Evolutionary conservation across 2,797 vertebrate species (phyloP).

Genomic region (Gallinago solitaria): DNA sequence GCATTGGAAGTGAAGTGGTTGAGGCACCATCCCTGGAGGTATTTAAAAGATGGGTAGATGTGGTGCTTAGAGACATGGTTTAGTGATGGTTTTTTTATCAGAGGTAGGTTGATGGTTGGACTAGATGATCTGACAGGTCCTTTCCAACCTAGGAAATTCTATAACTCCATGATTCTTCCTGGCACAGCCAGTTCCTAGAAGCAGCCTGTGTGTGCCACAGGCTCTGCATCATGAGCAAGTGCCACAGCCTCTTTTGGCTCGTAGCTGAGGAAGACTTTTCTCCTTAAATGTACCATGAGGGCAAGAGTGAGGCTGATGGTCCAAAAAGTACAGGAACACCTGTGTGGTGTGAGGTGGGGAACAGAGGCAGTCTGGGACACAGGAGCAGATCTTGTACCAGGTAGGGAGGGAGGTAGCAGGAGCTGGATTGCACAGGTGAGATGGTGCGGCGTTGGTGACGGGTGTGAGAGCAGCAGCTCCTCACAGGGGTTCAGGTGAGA

Average conservation of each 20-base stretch:
- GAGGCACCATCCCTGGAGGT: too few relatives aligned
- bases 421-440: not conserved
- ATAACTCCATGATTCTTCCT: not conserved
- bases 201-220: not conserved
- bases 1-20: too few relatives aligned
- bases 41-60: too few relatives aligned
- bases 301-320: not conserved
- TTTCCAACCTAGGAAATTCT: too few relatives aligned
- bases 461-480: not conserved
- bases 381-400: not conserved
- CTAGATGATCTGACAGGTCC: too few relatives aligned
- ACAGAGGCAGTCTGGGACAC: not conserved
- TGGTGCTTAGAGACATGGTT: too few relatives aligned
- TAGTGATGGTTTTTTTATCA: too few relatives aligned
- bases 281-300: not conserved
- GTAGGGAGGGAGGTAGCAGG: not conserved
- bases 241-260: not conserved
- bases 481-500: accelerated
- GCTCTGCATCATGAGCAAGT: not conserved
- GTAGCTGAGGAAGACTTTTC: not conserved
- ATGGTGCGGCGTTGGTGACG: not conserved
- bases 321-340: not conserved
- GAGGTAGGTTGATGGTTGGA: too few relatives aligned
- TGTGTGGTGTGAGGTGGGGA: not conserved
- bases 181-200: not conserved